A percentile compares a stretch with the other conserved stretches of the same genome.
These are phyloP conservation scores for Pogonomyrmex californicus DNA, from an alignment of 1,140 invertebrate species.

Conservation along the genomic window DNA sequence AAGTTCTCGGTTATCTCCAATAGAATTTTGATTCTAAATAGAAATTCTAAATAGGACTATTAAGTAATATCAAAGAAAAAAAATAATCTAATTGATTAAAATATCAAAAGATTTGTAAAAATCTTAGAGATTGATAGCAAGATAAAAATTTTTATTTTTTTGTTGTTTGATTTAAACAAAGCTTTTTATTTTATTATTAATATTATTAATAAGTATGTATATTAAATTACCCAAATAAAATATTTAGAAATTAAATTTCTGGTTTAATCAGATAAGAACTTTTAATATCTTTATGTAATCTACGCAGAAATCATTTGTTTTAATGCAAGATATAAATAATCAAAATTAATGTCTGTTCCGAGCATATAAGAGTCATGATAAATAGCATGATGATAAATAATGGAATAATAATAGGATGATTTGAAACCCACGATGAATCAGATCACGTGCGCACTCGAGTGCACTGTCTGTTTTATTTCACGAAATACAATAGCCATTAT, in stretches of 20 bases:
- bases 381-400: conserved; percentile 57
- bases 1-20: too few relatives aligned
- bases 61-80: too few relatives aligned
- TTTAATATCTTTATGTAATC: neutral
- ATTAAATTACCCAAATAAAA: neutral
- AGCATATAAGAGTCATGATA: neutral
- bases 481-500: conserved; percentile 67
- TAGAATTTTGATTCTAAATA: too few relatives aligned
- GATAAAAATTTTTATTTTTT: neutral
- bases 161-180: neutral
- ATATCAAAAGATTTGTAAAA: too few relatives aligned
- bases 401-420: conserved; percentile 69
- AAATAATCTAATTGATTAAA: too few relatives aligned
- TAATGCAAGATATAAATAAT: neutral
- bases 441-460: conserved; percentile 9
- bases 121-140: too few relatives aligned
- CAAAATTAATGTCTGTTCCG: conserved; percentile 7
- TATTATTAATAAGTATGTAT: neutral
- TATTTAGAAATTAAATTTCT: neutral
- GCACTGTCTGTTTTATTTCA: conserved; percentile 47
- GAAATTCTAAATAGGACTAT: too few relatives aligned
- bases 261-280: neutral
- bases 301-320: neutral
- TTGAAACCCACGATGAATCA: conserved; percentile 61
- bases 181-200: neutral